Evolutionary conservation across 1,140 invertebrate species (phyloP).

Genomic region (Ylistrum balloti): DNA sequence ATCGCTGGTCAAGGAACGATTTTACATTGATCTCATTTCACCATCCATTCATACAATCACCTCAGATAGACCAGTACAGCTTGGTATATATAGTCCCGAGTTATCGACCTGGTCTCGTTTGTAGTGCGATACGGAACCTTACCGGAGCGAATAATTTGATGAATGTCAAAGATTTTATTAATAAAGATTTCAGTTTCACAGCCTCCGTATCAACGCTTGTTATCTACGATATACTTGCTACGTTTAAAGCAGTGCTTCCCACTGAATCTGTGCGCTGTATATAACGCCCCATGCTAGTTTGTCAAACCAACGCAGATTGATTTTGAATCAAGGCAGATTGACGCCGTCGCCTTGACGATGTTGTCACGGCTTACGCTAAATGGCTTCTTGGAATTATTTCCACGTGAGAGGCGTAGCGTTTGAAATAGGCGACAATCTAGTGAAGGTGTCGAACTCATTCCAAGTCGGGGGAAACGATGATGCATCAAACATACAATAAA

Average conservation of each 20-base stretch:
- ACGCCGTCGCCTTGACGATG: neutral
- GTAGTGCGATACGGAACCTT: neutral
- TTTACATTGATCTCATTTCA: too few relatives aligned
- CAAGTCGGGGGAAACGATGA: neutral
- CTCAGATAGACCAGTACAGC: neutral
- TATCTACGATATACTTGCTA: neutral
- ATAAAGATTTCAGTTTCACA: neutral
- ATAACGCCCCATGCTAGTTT: neutral
- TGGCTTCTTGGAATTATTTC: slow-evolving; percentile 24
- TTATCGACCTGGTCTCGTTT: neutral
- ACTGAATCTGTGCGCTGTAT: neutral
- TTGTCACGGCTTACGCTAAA: slow-evolving; percentile 16
- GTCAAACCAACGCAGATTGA: neutral
- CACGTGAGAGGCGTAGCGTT: neutral
- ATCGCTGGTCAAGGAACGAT: neutral
- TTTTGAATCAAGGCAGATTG: slow-evolving; percentile 33
- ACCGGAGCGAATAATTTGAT: neutral
- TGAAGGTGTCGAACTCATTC: neutral
- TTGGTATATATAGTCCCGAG: too few relatives aligned
- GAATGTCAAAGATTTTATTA: slow-evolving; percentile 23
- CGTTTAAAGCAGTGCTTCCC: neutral
- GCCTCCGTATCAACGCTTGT: neutral
- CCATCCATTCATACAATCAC: too few relatives aligned
- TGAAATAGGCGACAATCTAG: neutral
- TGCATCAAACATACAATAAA: neutral